phyloP scores from a whole-genome alignment of 2,113 vertebrate genomes.

The Macrotis lagotis region DNA sequence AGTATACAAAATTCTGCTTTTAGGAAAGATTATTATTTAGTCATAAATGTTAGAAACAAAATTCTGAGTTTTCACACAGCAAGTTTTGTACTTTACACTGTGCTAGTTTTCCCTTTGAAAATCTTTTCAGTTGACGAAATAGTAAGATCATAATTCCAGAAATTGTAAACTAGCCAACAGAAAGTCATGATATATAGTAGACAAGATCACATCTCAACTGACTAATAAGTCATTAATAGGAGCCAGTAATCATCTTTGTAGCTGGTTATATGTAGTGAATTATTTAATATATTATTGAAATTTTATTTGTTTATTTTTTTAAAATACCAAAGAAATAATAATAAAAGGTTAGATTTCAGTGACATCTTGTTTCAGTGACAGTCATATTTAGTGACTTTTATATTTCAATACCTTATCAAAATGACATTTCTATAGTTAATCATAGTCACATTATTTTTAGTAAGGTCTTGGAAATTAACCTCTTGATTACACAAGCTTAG shows the following conservation, averaged over 20 bases:
- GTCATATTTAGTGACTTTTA: no score
- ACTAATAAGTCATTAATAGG: constrained; percentile 68
- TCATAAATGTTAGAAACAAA: constrained; percentile 50
- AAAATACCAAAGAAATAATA: constrained; percentile 36
- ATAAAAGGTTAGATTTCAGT: constrained; percentile 39
- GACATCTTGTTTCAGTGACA: no score
- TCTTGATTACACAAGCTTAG: no score
- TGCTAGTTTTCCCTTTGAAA: constrained; percentile 19
- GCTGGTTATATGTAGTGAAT: constrained; percentile 7
- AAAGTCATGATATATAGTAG: constrained; percentile 18
- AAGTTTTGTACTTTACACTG: constrained; percentile 31
- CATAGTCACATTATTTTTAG: not conserved
- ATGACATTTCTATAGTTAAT: constrained; percentile 24
- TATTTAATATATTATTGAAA: constrained; percentile 45
- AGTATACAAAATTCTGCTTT: constrained; percentile 26
- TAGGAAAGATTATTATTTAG: constrained; percentile 51
- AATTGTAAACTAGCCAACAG: constrained; percentile 24
- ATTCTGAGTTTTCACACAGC: constrained; percentile 43
- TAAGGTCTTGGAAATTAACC: no score
- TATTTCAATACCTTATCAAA: constrained; percentile 32
- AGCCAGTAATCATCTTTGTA: constrained; percentile 65
- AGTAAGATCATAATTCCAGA: constrained; percentile 52
- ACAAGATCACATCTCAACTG: constrained; percentile 6
- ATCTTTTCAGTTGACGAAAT: constrained; percentile 54
- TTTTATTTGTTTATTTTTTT: constrained; percentile 39